Percentiles rank a stretch among this genome's conserved stretches.
Evolutionary conservation across 2,113 vertebrate species (phyloP).

Genomic region (Brachirus orientalis): DNA sequence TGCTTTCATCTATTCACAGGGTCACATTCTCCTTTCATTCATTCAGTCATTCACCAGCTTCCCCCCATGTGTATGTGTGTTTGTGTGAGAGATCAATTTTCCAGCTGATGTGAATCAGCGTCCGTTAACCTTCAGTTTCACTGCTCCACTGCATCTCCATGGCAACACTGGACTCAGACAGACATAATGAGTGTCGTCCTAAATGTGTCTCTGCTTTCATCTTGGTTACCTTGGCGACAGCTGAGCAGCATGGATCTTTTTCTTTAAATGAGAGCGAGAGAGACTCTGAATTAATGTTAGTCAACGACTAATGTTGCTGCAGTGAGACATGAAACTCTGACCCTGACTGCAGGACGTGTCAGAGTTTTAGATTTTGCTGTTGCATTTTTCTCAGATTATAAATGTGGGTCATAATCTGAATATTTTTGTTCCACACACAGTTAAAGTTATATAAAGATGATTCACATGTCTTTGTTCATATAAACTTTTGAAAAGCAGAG

Average conservation of each 20-base stretch:
- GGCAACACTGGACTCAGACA: conserved; percentile 45
- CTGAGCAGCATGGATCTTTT: conserved; percentile 10
- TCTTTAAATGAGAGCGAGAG: not conserved
- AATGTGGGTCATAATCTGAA: too few relatives aligned
- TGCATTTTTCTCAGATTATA: too few relatives aligned
- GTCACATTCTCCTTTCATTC: conserved; percentile 37
- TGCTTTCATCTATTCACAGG: conserved; percentile 59
- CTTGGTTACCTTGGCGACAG: conserved; percentile 60
- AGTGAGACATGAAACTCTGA: too few relatives aligned
- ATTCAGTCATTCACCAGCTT: conserved; percentile 32
- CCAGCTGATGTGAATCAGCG: not conserved
- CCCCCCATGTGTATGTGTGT: conserved; percentile 12
- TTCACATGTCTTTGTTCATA: too few relatives aligned
- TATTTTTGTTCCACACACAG: too few relatives aligned
- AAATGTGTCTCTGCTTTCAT: conserved; percentile 57
- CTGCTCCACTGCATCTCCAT: conserved; percentile 29
- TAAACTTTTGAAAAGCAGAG: too few relatives aligned
- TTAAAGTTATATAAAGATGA: too few relatives aligned
- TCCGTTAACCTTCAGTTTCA: conserved; percentile 30
- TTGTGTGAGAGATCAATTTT: conserved; percentile 1
- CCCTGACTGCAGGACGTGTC: too few relatives aligned
- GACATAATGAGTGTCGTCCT: conserved; percentile 43
- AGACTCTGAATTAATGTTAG: not conserved
- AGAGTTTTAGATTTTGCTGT: too few relatives aligned
- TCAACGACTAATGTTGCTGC: too few relatives aligned